Base-by-base conservation (phyloP, 2,113 vertebrate species). In the Desmodus rotundus region DNA sequence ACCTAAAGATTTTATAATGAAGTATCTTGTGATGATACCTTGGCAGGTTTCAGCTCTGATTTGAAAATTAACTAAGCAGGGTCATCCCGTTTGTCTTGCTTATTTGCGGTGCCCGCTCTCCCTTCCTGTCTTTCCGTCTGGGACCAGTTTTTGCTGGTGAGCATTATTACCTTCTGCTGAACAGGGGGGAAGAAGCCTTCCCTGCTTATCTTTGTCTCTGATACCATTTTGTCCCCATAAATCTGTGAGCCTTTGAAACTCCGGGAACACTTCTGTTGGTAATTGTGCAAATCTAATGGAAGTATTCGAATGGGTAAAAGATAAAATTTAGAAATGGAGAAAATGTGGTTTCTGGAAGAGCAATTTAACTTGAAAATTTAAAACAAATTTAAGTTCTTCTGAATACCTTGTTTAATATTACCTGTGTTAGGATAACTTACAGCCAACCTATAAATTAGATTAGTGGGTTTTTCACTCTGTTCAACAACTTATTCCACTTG, bases 401-500 rank as follows among this genome's bases (percentile, higher is more conserved):
- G 41, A 80, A 87, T 96, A 85, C 89, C 3, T 98, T 80, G 20
- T 92, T 91, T 96, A 65, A 83, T 82, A 38, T 63, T 43, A 33
- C 94, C 96, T 96, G 3, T 96, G 95, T 97, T 94, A 91, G 86
- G 90, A 54, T 97, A 96, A 96, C 93, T 97, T 36, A 94, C 94
- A 91, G 72, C 36, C 77, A 76, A 89, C 84, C 84, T 97, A 77
- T 93, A 89, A 92, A 94, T 96, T 96, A 98, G 94, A 96, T 97
- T 93, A 92, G 94, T 96, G 78, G 50, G 81, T 0, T 91, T 1
- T 96, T 97, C 33, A 41, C 47, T 89, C 63, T 96, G 61, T 22
- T 97, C 96, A 92, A 56, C 95, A 93, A 93, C 92, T 95, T 97
- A 80, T 65, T 96, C 87, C 95, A 65, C 50, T 97, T 95, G 76